Percentiles rank a stretch among this genome's conserved stretches.
Conservation (phyloP, 1,140 invertebrate species). For the Periplaneta americana region DNA sequence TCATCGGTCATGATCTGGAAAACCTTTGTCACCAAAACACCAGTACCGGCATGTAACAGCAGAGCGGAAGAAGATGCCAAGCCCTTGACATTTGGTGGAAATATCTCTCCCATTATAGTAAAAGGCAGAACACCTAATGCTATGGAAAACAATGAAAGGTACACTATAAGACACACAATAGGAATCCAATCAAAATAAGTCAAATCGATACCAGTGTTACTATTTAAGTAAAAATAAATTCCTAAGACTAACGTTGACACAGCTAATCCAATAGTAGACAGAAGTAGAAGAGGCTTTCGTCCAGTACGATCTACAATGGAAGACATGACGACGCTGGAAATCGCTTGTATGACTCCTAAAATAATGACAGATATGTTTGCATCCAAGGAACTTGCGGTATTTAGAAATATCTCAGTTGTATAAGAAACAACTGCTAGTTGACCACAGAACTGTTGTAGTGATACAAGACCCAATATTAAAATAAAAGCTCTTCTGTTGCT, state of each 20-base stretch:
- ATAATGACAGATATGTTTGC: slow-evolving; percentile 40
- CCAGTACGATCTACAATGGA: slow-evolving; percentile 32
- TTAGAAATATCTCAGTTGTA: slow-evolving; percentile 42
- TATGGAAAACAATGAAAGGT: slow-evolving; percentile 49
- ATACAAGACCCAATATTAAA: slow-evolving; percentile 44
- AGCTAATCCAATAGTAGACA: slow-evolving; percentile 26
- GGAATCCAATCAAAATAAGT: slow-evolving; percentile 41
- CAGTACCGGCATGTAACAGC: slow-evolving; percentile 37
- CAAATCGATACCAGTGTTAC: slow-evolving; percentile 35
- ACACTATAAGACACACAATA: slow-evolving; percentile 47
- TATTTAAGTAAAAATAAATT: slow-evolving; percentile 41
- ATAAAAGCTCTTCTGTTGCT: slow-evolving; percentile 41
- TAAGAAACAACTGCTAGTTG: slow-evolving; percentile 64
- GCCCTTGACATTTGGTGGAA: slow-evolving; percentile 54
- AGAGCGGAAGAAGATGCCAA: slow-evolving; percentile 43
- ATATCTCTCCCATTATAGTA: slow-evolving; percentile 54
- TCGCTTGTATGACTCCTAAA: slow-evolving; percentile 30
- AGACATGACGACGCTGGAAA: slow-evolving; percentile 26
- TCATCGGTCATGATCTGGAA: slow-evolving; percentile 48
- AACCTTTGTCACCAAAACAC: slow-evolving; percentile 49
- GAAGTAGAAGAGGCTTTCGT: slow-evolving; percentile 37
- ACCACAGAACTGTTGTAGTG: slow-evolving; percentile 63
- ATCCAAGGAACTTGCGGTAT: slow-evolving; percentile 42
- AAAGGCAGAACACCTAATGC: slow-evolving; percentile 53
- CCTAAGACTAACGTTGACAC: slow-evolving; percentile 25